A percentile compares a stretch with the other conserved stretches of the same genome.
Evolutionary conservation across 92 coral and sea anemone species (phyloP).

Genomic region (Phenganax stokvisi): DNA sequence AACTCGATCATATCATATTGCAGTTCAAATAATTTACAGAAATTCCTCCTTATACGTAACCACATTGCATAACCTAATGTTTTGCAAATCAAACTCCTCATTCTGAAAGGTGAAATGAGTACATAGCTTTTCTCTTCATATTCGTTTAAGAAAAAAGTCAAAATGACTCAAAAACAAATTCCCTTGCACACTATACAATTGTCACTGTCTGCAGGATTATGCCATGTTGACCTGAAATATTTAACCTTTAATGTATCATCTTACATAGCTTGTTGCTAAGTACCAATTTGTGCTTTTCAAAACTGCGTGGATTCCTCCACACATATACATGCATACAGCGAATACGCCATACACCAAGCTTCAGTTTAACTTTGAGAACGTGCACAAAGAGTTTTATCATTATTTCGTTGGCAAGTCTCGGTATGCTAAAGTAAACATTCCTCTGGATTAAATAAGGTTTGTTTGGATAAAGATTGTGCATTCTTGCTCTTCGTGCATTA

Average conservation of each 20-base stretch:
- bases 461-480: neutral
- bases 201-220: neutral
- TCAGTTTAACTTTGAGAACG: neutral
- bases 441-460: slow-evolving; percentile 1
- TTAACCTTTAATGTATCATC: neutral
- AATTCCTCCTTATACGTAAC: too few relatives aligned
- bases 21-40: too few relatives aligned
- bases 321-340: neutral
- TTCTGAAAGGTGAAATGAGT: too few relatives aligned
- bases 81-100: too few relatives aligned
- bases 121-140: too few relatives aligned
- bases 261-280: slow-evolving; percentile 16
- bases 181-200: neutral
- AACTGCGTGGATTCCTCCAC: neutral
- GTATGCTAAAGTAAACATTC: slow-evolving; percentile 6
- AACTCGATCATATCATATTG: too few relatives aligned
- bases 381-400: neutral
- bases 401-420: neutral
- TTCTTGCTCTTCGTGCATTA: neutral
- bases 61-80: too few relatives aligned
- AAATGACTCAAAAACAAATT: neutral
- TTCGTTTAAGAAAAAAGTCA: neutral
- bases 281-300: neutral
- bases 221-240: neutral
- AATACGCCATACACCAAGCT: neutral